Percentiles rank a stretch among this genome's conserved stretches.
Conservation (phyloP, 1,140 invertebrate species). For the Trichonephila inaurata region DNA sequence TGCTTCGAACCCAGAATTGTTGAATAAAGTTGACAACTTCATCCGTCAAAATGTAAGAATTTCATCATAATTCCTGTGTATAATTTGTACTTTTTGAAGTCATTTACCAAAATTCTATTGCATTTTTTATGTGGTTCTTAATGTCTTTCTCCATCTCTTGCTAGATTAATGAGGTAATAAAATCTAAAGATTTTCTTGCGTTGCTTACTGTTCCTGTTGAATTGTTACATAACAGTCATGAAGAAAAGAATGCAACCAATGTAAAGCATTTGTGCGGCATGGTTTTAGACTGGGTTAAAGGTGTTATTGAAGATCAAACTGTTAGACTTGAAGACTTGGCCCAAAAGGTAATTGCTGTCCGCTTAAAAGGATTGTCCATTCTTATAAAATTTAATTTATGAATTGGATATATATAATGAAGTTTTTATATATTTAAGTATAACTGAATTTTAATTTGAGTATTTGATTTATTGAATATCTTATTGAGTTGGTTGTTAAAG, state of each 20-base stretch:
- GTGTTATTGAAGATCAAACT: constrained; percentile 81
- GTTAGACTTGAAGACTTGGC: constrained; percentile 82
- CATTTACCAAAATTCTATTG: not conserved
- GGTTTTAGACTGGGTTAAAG: constrained; percentile 86
- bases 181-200: constrained; percentile 83
- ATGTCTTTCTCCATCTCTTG: not conserved
- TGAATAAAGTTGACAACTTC: constrained; percentile 86
- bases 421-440: not conserved
- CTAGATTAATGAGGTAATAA: constrained; percentile 84
- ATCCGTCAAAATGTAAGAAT: constrained; percentile 85
- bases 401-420: too few species aligned
- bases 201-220: constrained; percentile 86
- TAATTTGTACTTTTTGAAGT: not conserved
- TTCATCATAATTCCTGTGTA: not conserved
- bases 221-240: constrained; percentile 84
- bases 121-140: not conserved
- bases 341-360: constrained; percentile 80
- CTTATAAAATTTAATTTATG: not conserved
- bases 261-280: constrained; percentile 84
- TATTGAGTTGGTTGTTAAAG: too few species aligned
- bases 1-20: constrained; percentile 84
- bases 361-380: too few species aligned
- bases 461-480: not conserved
- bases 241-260: constrained; percentile 84
- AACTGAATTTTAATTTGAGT: not conserved